Evolutionary conservation across 2,113 vertebrate genomes (phyloP), one percentile per base, ranked within the genome.

Genomic region (Vidua macroura): DNA sequence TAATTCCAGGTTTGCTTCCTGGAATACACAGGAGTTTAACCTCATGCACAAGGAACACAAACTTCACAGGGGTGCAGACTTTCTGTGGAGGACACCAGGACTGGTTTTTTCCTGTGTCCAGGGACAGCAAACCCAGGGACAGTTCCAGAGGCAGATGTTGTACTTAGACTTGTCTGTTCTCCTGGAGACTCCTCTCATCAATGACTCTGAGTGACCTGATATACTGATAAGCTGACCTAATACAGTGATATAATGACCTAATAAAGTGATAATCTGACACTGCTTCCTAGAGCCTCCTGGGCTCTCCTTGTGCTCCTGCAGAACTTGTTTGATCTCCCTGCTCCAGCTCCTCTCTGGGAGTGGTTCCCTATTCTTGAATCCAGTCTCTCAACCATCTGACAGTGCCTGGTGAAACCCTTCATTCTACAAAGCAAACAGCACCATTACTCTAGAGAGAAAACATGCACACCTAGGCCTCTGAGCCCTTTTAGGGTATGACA

Each of bases 1-100:
- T 67, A 55, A 51, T 83, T 96, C 88, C 76, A 94, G 39, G 37
- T 92, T 81, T 86, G 30, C 51, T 83, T 92, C 67, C 39, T 83
- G 83, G 23, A 74, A 70, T 83, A 90, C 93, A 67, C 27, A 46
- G 51, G 80, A 90, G 59, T 27, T 90, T 81, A 81, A 90, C 35
- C 48, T 95, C 72, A 44, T 52, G 59, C 60, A 31, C 39, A 37
- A 77, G 55, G 64, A 86, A 23, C 59, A 86, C 63, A 92, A 67
- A 28, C 35, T 25, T 83, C 27, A 35, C 14, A 63, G 27, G 19
- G 46, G 16, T 80, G 35, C 75, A 88, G 10, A 46, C 58, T 83
- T 74, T 83, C 76, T 77, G 15, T 53, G 67, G 51, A 77, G 68
- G 59, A 77, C 46, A 58, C 17, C 30, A 37, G 31, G 22, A 4